Evolutionary conservation across 2,113 vertebrate genomes (phyloP).

Genomic region (Eptesicus fuscus): DNA sequence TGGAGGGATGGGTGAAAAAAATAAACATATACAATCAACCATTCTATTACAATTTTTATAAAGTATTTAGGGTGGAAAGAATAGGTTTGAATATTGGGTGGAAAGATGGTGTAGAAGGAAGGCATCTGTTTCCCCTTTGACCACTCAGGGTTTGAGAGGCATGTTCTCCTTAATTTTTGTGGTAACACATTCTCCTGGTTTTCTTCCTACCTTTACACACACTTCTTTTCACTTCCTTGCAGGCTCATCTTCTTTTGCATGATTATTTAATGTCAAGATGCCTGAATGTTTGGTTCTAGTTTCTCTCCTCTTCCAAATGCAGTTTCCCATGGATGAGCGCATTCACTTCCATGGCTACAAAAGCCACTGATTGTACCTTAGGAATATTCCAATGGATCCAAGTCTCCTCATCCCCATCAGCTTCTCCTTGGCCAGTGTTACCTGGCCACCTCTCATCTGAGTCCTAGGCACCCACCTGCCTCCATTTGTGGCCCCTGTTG

Average conservation of each 20-base stretch:
- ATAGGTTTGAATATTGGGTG: accelerated
- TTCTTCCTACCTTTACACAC: accelerated
- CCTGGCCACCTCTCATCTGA: accelerated
- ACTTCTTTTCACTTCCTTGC: background rate
- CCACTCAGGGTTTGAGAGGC: accelerated
- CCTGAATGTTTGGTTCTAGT: background rate
- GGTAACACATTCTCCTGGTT: accelerated
- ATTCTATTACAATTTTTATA: too few species aligned
- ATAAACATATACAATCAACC: too few species aligned
- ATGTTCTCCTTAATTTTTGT: accelerated
- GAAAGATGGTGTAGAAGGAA: accelerated
- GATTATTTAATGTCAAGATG: background rate
- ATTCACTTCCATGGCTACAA: accelerated
- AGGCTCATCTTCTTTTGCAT: background rate
- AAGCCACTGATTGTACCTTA: accelerated
- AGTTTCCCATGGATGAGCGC: accelerated
- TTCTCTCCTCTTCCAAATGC: background rate
- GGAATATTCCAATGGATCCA: accelerated
- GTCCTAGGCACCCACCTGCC: background rate
- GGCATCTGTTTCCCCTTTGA: background rate
- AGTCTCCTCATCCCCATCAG: accelerated
- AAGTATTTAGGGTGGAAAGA: background rate
- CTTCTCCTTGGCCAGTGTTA: background rate
- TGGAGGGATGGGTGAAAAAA: too few species aligned
- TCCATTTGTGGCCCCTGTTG: accelerated